Evolutionary conservation across 2,797 vertebrate genomes (phyloP).

Genomic region (Paramormyrops hopkinsi): DNA sequence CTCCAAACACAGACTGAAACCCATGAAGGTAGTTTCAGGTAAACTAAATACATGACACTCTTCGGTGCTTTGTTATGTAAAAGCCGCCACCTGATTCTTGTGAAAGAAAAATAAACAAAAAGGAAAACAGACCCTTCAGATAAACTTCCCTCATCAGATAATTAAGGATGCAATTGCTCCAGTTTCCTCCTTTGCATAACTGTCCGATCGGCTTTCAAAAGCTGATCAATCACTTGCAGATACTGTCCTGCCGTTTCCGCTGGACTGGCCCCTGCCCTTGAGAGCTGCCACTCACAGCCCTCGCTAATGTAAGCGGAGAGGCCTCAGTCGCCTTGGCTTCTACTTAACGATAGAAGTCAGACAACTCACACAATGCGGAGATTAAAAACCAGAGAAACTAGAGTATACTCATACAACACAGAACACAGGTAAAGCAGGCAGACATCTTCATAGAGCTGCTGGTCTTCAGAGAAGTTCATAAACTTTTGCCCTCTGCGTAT

Average conservation of each 20-base stretch:
- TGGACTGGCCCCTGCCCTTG: not conserved
- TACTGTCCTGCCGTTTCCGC: conserved; percentile 8
- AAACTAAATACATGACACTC: conserved; percentile 23
- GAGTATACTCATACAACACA: too few relatives aligned
- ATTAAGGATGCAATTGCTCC: conserved; percentile 42
- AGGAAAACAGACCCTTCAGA: conserved; percentile 52
- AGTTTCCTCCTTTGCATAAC: conserved; percentile 44
- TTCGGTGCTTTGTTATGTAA: conserved; percentile 43
- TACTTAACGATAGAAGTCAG: not conserved
- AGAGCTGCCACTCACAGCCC: not conserved
- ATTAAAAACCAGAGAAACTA: not conserved
- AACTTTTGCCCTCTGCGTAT: not conserved
- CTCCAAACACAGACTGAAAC: not conserved
- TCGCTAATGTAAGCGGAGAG: not conserved
- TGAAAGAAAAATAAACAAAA: conserved; percentile 31
- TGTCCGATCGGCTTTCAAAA: conserved; percentile 48
- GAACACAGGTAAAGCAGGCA: not conserved
- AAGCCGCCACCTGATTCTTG: conserved; percentile 40
- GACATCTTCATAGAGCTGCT: not conserved
- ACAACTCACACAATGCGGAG: not conserved
- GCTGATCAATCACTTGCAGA: conserved; percentile 40
- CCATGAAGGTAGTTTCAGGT: conserved; percentile 12
- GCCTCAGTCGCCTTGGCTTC: not conserved
- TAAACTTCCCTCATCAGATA: conserved; percentile 46
- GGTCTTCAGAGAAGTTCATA: not conserved